Evolutionary conservation across 2,797 vertebrate species (phyloP).

Genomic region (Apodemus agrarius): DNA sequence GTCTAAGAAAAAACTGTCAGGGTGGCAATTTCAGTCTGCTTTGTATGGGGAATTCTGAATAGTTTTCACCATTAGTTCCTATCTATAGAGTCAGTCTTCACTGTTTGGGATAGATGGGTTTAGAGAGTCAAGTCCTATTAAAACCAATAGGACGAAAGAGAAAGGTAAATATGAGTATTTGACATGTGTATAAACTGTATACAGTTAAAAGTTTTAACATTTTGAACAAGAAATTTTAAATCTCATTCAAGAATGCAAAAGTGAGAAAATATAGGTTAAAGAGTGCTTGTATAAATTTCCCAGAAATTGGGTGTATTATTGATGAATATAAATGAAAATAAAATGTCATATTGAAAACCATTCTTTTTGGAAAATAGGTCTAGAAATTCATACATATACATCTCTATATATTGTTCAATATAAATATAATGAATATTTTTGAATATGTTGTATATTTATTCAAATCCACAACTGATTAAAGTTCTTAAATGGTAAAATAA

Average conservation of each 20-base stretch:
- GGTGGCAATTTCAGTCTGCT: slow-evolving; percentile 25
- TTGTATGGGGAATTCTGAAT: slow-evolving; percentile 24
- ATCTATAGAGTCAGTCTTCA: slow-evolving; percentile 20
- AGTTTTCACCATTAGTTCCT: slow-evolving; percentile 42
- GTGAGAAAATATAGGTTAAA: neutral
- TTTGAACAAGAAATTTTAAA: slow-evolving; percentile 22
- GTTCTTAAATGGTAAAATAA: slow-evolving; percentile 6
- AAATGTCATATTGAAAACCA: neutral
- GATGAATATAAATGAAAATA: slow-evolving; percentile 26
- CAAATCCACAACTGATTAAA: neutral
- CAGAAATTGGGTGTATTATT: neutral
- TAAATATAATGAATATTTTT: neutral
- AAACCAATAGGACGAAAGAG: neutral
- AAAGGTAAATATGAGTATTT: neutral
- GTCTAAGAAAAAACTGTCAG: slow-evolving; percentile 1
- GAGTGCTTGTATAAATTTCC: neutral
- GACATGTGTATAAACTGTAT: neutral
- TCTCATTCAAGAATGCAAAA: slow-evolving; percentile 27
- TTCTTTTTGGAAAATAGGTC: neutral
- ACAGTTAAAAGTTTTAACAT: neutral
- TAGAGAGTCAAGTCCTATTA: neutral
- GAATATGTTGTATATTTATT: neutral
- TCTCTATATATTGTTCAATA: neutral
- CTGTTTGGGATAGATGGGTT: slow-evolving; percentile 42
- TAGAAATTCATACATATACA: neutral